Evolutionary conservation across 2,797 vertebrate species (phyloP).

Genomic region (Epinephelus coioides): DNA sequence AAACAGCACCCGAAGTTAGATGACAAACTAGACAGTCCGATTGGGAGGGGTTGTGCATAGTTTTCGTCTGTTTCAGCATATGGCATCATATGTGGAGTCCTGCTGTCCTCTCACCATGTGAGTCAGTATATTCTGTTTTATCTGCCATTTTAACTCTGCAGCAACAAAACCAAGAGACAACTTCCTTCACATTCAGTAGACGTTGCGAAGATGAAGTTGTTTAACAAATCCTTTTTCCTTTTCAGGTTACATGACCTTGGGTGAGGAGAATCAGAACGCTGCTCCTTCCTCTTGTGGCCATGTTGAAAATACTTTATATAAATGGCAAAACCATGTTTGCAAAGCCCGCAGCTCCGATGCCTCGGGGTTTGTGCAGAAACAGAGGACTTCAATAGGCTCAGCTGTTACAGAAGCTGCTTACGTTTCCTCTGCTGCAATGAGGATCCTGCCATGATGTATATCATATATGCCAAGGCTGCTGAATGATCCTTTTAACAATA

Average conservation of each 20-base stretch:
- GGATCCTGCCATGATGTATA: not conserved
- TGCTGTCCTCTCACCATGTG: no score
- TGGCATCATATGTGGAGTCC: not conserved
- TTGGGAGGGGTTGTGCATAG: not conserved
- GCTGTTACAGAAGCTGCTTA: slow-evolving; percentile 16
- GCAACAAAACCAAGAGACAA: not conserved
- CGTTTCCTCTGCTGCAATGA: not conserved
- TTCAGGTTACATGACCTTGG: slow-evolving; percentile 13
- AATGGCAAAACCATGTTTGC: slow-evolving; percentile 18
- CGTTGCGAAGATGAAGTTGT: not conserved
- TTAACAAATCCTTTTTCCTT: slow-evolving; percentile 14
- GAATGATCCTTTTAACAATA: not conserved
- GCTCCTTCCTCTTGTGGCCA: not conserved
- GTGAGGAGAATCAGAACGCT: slow-evolving; percentile 21
- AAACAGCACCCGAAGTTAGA: not conserved
- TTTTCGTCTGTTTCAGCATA: not conserved
- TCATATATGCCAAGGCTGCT: slow-evolving; percentile 3
- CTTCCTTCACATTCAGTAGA: slow-evolving; percentile 5
- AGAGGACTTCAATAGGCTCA: not conserved
- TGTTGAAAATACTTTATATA: slow-evolving; percentile 18
- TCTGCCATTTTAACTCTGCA: not conserved
- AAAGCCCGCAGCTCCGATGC: not conserved
- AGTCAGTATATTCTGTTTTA: not conserved
- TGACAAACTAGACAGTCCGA: not conserved
- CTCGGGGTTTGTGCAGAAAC: slow-evolving; percentile 21